phyloP scores from a whole-genome alignment of 2,113 vertebrate species.

The Serinus canaria region DNA sequence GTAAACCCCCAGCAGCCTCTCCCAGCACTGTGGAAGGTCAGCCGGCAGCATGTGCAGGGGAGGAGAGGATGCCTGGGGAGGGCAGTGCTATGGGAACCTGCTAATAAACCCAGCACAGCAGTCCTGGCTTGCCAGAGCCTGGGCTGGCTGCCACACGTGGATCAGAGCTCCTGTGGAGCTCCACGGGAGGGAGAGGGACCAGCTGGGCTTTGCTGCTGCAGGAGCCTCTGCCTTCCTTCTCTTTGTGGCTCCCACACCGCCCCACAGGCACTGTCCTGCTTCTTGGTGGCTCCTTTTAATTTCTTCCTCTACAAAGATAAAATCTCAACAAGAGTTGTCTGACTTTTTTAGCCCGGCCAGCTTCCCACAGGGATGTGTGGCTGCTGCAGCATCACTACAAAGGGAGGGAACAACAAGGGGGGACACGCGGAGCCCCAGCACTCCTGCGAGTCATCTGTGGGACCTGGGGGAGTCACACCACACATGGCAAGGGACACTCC shows the following conservation, averaged over 20 bases:
- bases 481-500: neutral
- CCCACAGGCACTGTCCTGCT: neutral
- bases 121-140: neutral
- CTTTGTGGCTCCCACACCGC: neutral
- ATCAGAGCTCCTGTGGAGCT: neutral
- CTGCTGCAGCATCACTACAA: neutral
- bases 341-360: neutral
- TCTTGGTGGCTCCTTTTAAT: neutral
- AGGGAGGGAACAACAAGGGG: neutral
- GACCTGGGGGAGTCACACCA: neutral
- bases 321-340: fast-evolving
- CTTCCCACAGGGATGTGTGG: neutral
- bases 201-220: neutral
- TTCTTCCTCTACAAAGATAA: neutral
- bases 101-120: neutral
- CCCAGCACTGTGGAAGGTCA: neutral
- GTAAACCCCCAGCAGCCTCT: neutral
- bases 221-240: neutral
- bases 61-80: neutral
- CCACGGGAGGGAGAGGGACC: neutral
- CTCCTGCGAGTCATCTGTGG: neutral
- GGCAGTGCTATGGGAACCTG: slow-evolving; percentile 10
- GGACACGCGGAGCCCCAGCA: neutral
- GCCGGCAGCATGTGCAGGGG: neutral
- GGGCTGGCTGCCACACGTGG: neutral